Conservation (phyloP, 2,797 vertebrate species). For the Sebastes oblongus region DNA sequence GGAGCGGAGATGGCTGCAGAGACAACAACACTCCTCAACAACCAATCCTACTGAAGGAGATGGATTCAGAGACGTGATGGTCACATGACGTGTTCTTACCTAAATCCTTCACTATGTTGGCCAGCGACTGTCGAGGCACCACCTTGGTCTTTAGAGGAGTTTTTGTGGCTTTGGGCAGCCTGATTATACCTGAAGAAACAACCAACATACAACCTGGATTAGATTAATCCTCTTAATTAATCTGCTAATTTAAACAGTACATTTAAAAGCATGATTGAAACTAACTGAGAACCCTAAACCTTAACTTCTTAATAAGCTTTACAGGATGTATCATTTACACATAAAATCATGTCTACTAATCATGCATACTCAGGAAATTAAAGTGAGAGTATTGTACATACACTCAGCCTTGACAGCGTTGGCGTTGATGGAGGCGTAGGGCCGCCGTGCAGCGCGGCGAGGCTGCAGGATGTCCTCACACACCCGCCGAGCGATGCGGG, state of each 20-base stretch:
- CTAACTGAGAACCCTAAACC: background rate
- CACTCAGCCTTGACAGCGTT: slow-evolving; percentile 96
- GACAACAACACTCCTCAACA: background rate
- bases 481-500: slow-evolving; percentile 91
- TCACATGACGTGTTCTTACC: slow-evolving; percentile 75
- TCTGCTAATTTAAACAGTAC: background rate
- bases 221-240: background rate
- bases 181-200: slow-evolving; percentile 86
- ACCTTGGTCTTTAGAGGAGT: slow-evolving; percentile 87
- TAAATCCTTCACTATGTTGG: slow-evolving; percentile 91
- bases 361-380: background rate
- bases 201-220: background rate
- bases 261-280: background rate
- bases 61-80: background rate
- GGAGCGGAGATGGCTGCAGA: slow-evolving; percentile 88
- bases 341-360: background rate
- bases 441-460: slow-evolving; percentile 88
- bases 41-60: background rate
- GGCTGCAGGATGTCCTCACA: slow-evolving; percentile 94
- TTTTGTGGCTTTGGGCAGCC: slow-evolving; percentile 93
- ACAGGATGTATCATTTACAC: no score
- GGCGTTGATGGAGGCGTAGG: slow-evolving; percentile 93
- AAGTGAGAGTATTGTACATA: slow-evolving; percentile 60
- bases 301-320: background rate
- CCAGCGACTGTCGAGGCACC: slow-evolving; percentile 86